A percentile compares a stretch with the other conserved stretches of the same genome.
phyloP scores from a whole-genome alignment of 2,797 vertebrate genomes.

The Channallabes apus region DNA sequence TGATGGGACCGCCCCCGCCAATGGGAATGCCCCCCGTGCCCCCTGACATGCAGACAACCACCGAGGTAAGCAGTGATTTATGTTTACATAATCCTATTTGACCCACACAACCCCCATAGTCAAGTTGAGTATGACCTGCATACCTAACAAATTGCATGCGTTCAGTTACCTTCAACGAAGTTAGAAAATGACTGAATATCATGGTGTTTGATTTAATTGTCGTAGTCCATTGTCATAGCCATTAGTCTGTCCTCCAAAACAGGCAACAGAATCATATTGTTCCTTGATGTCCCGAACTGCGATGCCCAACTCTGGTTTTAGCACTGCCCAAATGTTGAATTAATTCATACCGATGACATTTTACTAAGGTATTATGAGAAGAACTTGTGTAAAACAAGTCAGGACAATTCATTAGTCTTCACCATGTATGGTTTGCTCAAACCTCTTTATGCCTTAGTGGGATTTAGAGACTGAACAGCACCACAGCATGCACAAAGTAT shows the following conservation, averaged over 20 bases:
- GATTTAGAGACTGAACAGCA: too few relatives aligned
- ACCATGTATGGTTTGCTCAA: too few relatives aligned
- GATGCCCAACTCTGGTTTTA: background rate
- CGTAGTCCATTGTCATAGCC: background rate
- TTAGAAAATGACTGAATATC: background rate
- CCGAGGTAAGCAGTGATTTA: constrained; percentile 71
- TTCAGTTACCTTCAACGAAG: background rate
- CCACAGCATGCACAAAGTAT: background rate
- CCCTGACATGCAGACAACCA: constrained; percentile 72
- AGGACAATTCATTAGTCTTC: background rate
- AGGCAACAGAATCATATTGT: background rate
- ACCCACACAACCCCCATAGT: background rate
- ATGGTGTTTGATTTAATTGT: background rate
- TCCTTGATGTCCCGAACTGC: background rate
- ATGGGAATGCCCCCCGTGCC: constrained; percentile 72
- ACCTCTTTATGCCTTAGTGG: too few relatives aligned
- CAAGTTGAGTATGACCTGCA: background rate
- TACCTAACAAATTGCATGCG: background rate
- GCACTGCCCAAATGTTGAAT: background rate
- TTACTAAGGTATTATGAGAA: background rate
- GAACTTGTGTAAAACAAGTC: background rate
- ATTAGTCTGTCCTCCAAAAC: background rate
- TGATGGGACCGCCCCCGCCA: constrained; percentile 76
- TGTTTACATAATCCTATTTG: background rate
- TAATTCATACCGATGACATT: background rate